phyloP scores from a whole-genome alignment of 2,113 vertebrate species.

The Noctilio leporinus region DNA sequence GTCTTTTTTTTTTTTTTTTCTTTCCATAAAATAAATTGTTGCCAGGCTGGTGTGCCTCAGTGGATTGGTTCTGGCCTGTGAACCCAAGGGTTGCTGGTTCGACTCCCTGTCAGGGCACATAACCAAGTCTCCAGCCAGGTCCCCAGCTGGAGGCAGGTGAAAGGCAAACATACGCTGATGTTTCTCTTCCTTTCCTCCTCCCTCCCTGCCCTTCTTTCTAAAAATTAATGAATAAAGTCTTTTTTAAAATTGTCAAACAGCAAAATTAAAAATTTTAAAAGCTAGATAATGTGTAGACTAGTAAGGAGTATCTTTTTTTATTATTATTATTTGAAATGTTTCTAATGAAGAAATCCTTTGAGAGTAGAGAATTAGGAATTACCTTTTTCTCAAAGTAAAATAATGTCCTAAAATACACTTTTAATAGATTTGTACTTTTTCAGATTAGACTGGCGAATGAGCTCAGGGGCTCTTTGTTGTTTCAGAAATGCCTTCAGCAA shows the following conservation, averaged over 20 bases:
- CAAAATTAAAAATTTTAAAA: not conserved
- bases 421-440: conserved; percentile 20
- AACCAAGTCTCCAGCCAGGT: no score
- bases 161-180: no score
- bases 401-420: conserved; percentile 8
- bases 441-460: conserved; percentile 58
- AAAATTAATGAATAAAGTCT: no score
- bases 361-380: not conserved
- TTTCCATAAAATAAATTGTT: not conserved
- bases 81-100: no score
- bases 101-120: no score
- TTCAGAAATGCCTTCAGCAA: conserved; percentile 66
- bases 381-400: conserved; percentile 7
- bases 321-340: conserved; percentile 22
- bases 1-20: no score
- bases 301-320: not conserved
- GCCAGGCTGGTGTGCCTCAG: no score
- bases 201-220: no score
- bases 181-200: no score
- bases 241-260: no score
- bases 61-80: no score
- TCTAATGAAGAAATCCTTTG: conserved; percentile 3
- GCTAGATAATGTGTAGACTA: not conserved
- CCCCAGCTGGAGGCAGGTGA: no score
- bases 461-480: conserved; percentile 56